A percentile compares a stretch with the other conserved stretches of the same genome.
These are phyloP conservation scores for Taeniopygia guttata DNA, from an alignment of 2,797 vertebrate genomes.

Conservation along the genomic window DNA sequence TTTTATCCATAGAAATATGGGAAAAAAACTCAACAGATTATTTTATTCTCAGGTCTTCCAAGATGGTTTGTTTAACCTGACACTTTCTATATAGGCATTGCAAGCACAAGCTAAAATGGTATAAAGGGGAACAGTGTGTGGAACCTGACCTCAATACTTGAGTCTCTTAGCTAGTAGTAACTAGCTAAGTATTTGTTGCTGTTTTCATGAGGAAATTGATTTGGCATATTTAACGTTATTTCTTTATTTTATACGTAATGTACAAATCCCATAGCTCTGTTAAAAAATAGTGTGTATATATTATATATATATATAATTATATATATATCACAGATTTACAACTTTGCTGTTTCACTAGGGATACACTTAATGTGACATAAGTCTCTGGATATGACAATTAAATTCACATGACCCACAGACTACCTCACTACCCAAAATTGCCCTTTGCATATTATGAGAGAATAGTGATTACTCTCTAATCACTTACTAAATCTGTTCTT, in stretches of 20 bases:
- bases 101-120: background rate
- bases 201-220: conserved; percentile 63
- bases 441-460: conserved; percentile 48
- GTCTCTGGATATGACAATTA: conserved; percentile 67
- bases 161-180: background rate
- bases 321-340: conserved; percentile 46
- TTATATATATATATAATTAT: background rate
- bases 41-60: background rate
- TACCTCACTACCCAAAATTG: conserved; percentile 63
- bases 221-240: conserved; percentile 61
- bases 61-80: conserved; percentile 15
- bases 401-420: conserved; percentile 64
- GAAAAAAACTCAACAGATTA: background rate
- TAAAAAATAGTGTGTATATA: conserved; percentile 27
- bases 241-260: conserved; percentile 66
- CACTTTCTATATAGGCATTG: background rate
- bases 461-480: conserved; percentile 47
- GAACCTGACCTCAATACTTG: background rate
- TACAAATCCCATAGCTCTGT: conserved; percentile 53
- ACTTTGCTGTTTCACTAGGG: conserved; percentile 52
- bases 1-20: background rate
- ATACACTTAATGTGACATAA: conserved; percentile 64
- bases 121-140: background rate
- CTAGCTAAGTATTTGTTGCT: conserved; percentile 51
- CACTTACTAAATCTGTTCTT: conserved; percentile 51